Evolutionary conservation across 2,888 invertebrate genomes (phyloP), one percentile per base, ranked within the genome.

Genomic region (Lucinisca nassula): DNA sequence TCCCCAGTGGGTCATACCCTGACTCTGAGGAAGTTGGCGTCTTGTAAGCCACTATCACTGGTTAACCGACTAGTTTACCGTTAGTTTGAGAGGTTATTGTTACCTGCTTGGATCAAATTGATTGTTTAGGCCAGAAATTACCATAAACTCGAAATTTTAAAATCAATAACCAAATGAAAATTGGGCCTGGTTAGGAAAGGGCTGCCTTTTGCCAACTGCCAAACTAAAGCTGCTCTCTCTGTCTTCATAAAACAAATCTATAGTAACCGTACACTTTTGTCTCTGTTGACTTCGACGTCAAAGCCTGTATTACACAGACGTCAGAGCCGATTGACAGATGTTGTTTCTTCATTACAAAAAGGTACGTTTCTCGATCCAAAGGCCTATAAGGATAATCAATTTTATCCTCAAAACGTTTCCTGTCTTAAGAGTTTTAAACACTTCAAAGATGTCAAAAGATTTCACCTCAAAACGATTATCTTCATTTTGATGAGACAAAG

Each of bases 401-500:
- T 67, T 35, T 67, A 67, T 67, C 67, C 17, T 67, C 24, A 67
- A 67, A 67, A n/a, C 67, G 67, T 21, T 67, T 67, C 67, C 67
- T 67, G 67, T 67, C 67, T 67, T 67, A 67, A 67, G 67, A 67
- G 67, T 32, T 67, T 35, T 35, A 67, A 67, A 32, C 35, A 30
- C 35, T 45, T 35, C n/a, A n/a, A 55, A 55, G 12, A 55, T 55
- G 55, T 55, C 35, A 27, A 67, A 67, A 67, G 35, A 10, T 32
- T 67, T 67, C 21, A 32, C 67, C 67, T 32, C 67, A 3, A 32
- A 67, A 35, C 35, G 67, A 67, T 67, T 67, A 61, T 30, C 30
- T 51, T 8, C 21, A 21, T 12, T 21, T 51, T 51, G 51, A 4
- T 51, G 51, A 51, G 51, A n/a, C n/a, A n/a, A n/a, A n/a, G n/a